Conservation (phyloP, 1,140 invertebrate species). For the Catajapyx aquilonaris region DNA sequence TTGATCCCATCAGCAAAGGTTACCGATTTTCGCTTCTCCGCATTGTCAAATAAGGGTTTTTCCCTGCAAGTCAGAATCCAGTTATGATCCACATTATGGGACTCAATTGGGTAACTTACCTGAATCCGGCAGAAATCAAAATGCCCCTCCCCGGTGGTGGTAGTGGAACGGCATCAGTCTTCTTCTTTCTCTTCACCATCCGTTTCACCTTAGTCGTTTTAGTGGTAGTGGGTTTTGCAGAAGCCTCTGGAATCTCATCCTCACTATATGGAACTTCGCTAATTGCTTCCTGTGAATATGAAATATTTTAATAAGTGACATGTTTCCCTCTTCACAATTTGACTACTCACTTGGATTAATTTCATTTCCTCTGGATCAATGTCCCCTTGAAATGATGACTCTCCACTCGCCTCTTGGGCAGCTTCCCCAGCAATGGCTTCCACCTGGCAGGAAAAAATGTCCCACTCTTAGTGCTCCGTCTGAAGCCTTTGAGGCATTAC, state of each 20-base stretch:
- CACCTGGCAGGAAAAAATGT: neutral
- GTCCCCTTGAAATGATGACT: conserved; percentile 2
- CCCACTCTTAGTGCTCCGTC: conserved; percentile 1
- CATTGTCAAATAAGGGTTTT: conserved; percentile 9
- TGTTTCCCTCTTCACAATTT: too few relatives aligned
- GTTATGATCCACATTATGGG: neutral
- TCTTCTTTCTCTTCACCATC: conserved; percentile 5
- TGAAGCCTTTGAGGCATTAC: conserved; percentile 1
- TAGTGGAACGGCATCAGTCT: conserved; percentile 5
- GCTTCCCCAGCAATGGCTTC: neutral
- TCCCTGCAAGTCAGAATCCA: conserved; percentile 3
- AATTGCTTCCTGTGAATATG: conserved; percentile 12
- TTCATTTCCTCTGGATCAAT: conserved; percentile 12
- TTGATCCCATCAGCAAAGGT: conserved; percentile 38
- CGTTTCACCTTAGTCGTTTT: neutral
- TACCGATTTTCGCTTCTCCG: conserved; percentile 25
- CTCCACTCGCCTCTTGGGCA: neutral
- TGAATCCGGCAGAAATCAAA: conserved; percentile 24
- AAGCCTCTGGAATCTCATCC: conserved; percentile 14
- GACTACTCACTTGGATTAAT: conserved; percentile 12
- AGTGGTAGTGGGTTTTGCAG: neutral
- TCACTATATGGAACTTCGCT: conserved; percentile 11
- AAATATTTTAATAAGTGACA: conserved; percentile 1
- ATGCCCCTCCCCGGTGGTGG: conserved; percentile 25
- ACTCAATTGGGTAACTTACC: conserved; percentile 14